Evolutionary conservation across 2,113 vertebrate species (phyloP).

Genomic region (Nestor notabilis): DNA sequence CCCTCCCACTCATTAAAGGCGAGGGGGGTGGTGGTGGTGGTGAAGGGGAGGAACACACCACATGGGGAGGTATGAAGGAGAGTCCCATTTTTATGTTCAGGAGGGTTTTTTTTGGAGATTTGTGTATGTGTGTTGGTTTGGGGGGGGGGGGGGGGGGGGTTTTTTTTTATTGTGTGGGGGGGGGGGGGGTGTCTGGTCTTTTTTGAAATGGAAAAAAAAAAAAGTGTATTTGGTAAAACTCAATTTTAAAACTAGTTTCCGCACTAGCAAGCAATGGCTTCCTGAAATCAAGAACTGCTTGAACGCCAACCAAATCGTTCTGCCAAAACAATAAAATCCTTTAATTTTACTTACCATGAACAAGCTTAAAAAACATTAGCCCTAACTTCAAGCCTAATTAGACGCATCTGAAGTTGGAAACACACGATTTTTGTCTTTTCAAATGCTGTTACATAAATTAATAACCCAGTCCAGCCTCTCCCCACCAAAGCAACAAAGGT

Average conservation of each 20-base stretch:
- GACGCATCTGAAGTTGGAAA: not conserved
- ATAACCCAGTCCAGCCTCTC: not conserved
- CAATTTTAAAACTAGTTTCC: slow-evolving; percentile 16
- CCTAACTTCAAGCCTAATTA: not conserved
- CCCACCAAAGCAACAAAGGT: not conserved
- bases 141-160: too few species aligned
- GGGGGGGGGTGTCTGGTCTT: too few species aligned
- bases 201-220: not conserved
- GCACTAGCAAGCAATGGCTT: not conserved
- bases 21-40: too few species aligned
- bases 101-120: not conserved
- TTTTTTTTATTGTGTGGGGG: too few species aligned
- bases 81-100: not conserved
- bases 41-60: not conserved
- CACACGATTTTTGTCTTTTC: not conserved
- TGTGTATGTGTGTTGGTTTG: not conserved
- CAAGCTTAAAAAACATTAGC: not conserved
- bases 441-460: not conserved
- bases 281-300: not conserved
- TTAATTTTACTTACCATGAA: not conserved
- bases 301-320: not conserved
- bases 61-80: not conserved
- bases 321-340: not conserved
- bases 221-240: not conserved
- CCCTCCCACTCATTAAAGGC: not conserved